Percentiles rank a stretch among this genome's conserved stretches.
Conservation (phyloP, 2,888 invertebrate genomes). For the Myopa tessellatipennis region DNA sequence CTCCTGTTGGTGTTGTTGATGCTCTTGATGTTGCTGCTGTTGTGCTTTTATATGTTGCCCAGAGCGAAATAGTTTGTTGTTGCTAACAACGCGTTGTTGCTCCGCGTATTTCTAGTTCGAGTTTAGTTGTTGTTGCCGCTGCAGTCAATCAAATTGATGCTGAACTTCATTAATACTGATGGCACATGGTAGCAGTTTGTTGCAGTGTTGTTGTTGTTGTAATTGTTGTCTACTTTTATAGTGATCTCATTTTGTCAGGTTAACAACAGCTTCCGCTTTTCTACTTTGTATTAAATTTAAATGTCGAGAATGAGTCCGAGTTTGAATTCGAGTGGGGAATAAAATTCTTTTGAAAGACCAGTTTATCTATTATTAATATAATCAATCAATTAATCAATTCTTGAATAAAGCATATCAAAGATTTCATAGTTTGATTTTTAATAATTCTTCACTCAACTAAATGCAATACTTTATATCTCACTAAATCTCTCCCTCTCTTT, state of each 20-base stretch:
- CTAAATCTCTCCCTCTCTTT: too few species aligned
- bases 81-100: background rate
- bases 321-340: too few species aligned
- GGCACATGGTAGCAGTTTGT: background rate
- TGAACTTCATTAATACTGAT: background rate
- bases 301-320: too few species aligned
- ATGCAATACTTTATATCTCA: too few species aligned
- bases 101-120: too few species aligned
- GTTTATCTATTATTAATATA: too few species aligned
- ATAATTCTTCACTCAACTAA: too few species aligned
- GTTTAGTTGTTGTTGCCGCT: background rate
- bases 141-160: background rate
- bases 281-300: too few species aligned
- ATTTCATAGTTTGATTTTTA: too few species aligned
- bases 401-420: too few species aligned
- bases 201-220: slow-evolving; percentile 1
- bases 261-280: background rate
- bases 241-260: background rate
- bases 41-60: background rate
- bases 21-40: background rate
- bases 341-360: too few species aligned
- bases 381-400: too few species aligned
- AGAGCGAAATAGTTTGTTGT: background rate
- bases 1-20: background rate
- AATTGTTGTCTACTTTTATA: background rate